Evolutionary conservation across 2,888 invertebrate genomes (phyloP), one percentile per base, ranked within the genome.

Genomic region (Anodontia alba): DNA sequence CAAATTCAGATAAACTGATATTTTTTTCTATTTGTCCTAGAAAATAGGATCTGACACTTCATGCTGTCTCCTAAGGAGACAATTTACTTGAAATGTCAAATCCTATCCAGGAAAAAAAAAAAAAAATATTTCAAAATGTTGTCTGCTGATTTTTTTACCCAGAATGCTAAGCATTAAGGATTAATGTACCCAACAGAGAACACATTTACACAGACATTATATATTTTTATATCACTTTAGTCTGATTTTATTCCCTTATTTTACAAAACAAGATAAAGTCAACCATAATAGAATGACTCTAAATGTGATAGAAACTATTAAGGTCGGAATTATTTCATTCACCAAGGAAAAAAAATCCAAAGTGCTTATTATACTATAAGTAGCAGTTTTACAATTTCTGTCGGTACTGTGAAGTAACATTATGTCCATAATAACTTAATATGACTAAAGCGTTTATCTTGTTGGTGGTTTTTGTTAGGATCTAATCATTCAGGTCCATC

Each of bases 301-400:
- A 33, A 62, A 62, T 62, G 62, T 62, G 62, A 62, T 29, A 62
- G 29, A 62, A 62, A 62, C 62, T 62, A 62, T 62, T 62, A 62
- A 33, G 33, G 2, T 20, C 7, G 29, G 23, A 62, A 62, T 62
- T 33, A 31, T 33, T 62, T 33, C 33, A 31, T 29, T 62, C 29
- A 62, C 33, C 12, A 33, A 62, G 33, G 29, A 29, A 33, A 62
- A 62, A 38, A 38, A 8, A 38, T 12, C 38, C 12, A 38, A 38
- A 38, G 5, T 38, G 38, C 38, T 38, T 38, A 38, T 38, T 38
- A 38, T 12, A 38, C 38, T 12, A 5, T 38, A 38, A 12, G 38
- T 38, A 38, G 38, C 38, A 12, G 12, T 12, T 38, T 38, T 38
- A 8, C 38, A 5, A 38, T 38, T 38, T 38, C 5, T 8, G 38